phyloP scores from a whole-genome alignment of 2,113 vertebrate genomes.

The Colinus virginianus region DNA sequence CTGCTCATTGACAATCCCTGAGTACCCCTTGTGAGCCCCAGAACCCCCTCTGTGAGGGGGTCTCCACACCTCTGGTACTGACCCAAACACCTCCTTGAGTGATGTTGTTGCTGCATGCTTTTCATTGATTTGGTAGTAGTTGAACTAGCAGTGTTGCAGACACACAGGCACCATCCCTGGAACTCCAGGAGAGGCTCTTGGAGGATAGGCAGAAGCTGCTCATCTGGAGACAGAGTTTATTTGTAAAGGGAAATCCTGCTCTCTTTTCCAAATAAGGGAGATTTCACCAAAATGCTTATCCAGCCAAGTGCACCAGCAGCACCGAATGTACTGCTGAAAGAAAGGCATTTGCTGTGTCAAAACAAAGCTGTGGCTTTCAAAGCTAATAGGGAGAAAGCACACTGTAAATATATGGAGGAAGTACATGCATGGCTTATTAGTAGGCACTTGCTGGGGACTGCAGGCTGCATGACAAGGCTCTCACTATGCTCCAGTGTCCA shows the following conservation, averaged over 20 bases:
- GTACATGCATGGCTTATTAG: conserved; percentile 36
- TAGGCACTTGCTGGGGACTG: conserved; percentile 47
- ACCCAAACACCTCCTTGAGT: neutral
- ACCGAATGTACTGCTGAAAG: neutral
- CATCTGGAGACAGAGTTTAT: neutral
- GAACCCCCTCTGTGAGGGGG: neutral
- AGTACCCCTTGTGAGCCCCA: neutral
- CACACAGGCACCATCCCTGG: neutral
- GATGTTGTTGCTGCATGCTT: neutral
- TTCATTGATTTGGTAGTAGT: neutral
- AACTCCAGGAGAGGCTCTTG: neutral
- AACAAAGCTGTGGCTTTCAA: conserved; percentile 44
- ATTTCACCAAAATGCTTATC: neutral
- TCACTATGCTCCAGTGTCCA: conserved; percentile 45
- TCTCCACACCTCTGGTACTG: neutral
- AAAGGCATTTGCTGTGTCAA: conserved; percentile 6
- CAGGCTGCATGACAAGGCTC: conserved; percentile 30
- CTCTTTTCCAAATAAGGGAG: conserved; percentile 17
- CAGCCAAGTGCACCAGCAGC: neutral
- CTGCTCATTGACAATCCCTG: neutral
- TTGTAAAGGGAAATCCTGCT: conserved; percentile 56
- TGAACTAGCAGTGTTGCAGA: neutral
- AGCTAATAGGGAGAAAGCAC: conserved; percentile 45
- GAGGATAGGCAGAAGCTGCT: neutral
- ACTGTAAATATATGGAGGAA: conserved; percentile 66